phyloP scores from a whole-genome alignment of 2,888 invertebrate genomes.

The Ennomos quercinarius region DNA sequence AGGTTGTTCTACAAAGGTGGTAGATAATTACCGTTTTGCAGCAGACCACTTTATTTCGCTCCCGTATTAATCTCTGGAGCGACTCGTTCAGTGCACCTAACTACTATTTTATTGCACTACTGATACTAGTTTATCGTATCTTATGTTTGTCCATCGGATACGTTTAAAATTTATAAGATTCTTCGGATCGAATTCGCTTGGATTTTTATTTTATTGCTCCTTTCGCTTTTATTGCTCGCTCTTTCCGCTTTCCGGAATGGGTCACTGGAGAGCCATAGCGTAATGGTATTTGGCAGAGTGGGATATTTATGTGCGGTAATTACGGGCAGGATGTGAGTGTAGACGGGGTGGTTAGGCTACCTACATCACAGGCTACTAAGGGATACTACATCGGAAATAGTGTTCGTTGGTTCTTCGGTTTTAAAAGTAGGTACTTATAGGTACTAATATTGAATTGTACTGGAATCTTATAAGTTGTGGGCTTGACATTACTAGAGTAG shows the following conservation, averaged over 20 bases:
- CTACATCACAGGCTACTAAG: too few species aligned
- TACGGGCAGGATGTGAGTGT: constrained; percentile 25
- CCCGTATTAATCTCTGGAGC: constrained; percentile 57
- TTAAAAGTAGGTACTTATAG: too few species aligned
- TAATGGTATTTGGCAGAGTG: constrained; percentile 37
- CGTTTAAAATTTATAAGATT: constrained; percentile 40
- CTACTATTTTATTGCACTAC: constrained; percentile 58
- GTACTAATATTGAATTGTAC: too few species aligned
- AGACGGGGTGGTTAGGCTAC: constrained; percentile 4
- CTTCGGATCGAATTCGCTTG: constrained; percentile 30
- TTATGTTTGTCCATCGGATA: constrained; percentile 42
- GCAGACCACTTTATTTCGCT: constrained; percentile 48
- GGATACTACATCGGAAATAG: too few species aligned
- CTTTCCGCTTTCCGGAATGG: constrained; percentile 29
- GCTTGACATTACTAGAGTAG: too few species aligned
- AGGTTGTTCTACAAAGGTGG: constrained; percentile 31
- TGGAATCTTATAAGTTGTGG: too few species aligned
- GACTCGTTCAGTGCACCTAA: constrained; percentile 55
- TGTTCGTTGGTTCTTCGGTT: too few species aligned
- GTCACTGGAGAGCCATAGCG: constrained; percentile 31
- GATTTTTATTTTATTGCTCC: constrained; percentile 29
- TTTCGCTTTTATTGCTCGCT: constrained; percentile 34
- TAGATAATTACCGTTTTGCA: constrained; percentile 38
- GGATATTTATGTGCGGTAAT: constrained; percentile 33
- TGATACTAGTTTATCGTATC: constrained; percentile 51